phyloP scores from a whole-genome alignment of 2,113 vertebrate species.

The Myrmecobius fasciatus region DNA sequence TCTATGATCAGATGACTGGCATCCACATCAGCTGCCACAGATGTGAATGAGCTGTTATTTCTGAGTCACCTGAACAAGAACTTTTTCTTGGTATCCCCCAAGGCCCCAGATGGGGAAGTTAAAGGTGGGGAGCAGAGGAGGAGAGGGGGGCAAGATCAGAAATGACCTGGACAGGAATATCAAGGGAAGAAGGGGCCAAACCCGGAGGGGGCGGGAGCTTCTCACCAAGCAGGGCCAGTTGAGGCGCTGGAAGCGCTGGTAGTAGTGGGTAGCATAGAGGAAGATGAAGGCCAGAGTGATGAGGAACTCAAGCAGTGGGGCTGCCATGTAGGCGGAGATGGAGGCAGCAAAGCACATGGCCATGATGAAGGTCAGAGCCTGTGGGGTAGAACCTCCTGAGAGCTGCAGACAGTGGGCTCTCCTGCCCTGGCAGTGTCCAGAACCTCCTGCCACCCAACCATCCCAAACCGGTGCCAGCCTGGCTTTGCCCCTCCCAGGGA shows the following conservation, averaged over 20 bases:
- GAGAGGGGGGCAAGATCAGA: too few relatives aligned
- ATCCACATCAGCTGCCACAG: background rate
- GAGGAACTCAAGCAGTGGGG: constrained; percentile 76
- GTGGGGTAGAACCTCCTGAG: background rate
- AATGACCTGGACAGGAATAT: background rate
- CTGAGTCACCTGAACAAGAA: background rate
- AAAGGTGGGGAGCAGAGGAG: background rate
- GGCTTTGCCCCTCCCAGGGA: too few relatives aligned
- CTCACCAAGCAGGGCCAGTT: constrained; percentile 84
- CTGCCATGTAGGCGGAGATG: constrained; percentile 80
- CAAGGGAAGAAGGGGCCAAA: background rate
- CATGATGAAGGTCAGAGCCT: constrained; percentile 81
- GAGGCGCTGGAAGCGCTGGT: constrained; percentile 74
- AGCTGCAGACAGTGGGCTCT: too few relatives aligned
- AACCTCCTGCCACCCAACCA: background rate
- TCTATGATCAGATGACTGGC: background rate
- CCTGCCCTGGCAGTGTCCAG: background rate
- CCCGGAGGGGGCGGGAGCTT: background rate
- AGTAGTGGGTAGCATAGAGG: constrained; percentile 75
- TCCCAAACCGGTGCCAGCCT: background rate
- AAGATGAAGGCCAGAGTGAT: constrained; percentile 79
- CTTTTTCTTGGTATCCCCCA: background rate
- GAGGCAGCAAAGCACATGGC: constrained; percentile 82
- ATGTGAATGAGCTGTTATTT: background rate
- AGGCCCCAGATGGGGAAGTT: background rate